phyloP scores from a whole-genome alignment of 2,888 invertebrate genomes.

The Salticus scenicus region DNA sequence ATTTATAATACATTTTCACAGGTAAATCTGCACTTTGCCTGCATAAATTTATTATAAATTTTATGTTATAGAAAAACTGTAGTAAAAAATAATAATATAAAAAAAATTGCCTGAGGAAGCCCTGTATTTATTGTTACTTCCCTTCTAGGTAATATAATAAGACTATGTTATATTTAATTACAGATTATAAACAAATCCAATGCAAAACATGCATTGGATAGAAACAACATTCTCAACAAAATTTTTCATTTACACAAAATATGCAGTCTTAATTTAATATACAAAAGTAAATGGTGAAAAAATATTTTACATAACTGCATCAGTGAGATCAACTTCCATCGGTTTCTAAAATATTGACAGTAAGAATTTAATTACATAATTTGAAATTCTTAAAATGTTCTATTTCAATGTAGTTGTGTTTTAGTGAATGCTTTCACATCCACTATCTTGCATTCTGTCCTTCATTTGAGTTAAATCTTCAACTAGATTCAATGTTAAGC shows the following conservation, averaged over 20 bases:
- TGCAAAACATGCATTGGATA: neutral
- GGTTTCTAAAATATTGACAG: neutral
- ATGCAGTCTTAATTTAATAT: neutral
- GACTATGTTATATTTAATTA: neutral
- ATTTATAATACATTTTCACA: no score
- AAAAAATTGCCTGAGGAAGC: no score
- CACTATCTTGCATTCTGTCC: conserved; percentile 64
- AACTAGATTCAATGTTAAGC: conserved; percentile 54
- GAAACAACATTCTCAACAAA: neutral
- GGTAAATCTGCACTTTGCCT: no score
- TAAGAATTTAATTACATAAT: neutral
- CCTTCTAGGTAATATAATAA: no score
- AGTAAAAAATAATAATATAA: no score
- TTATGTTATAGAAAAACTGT: no score
- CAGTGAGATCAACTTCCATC: neutral
- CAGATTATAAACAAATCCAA: neutral
- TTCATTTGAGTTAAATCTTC: conserved; percentile 62
- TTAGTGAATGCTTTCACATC: conserved; percentile 65
- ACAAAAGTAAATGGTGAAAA: neutral
- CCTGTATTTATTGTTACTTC: no score
- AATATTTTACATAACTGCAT: neutral
- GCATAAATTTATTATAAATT: no score
- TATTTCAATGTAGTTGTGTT: neutral
- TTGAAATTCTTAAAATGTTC: neutral
- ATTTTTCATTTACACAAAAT: neutral